Evolutionary conservation across 2,113 vertebrate species (phyloP).

Genomic region (Sphyrna mokarran): DNA sequence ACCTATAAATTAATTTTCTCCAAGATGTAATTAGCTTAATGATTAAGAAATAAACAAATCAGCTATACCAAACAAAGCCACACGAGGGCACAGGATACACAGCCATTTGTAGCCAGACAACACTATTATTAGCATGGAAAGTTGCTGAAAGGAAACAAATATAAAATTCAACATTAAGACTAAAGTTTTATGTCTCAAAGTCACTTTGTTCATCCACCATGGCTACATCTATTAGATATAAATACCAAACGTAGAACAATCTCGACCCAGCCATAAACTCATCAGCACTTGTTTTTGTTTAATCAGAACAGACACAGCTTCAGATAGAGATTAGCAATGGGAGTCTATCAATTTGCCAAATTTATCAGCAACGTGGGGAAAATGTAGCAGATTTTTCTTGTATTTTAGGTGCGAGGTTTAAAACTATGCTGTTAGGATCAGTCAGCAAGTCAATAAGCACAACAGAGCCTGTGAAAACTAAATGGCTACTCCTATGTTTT

Average conservation of each 20-base stretch:
- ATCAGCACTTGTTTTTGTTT: background rate
- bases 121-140: too few relatives aligned
- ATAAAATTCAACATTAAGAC: background rate
- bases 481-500: too few relatives aligned
- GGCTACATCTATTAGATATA: background rate
- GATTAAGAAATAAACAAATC: background rate
- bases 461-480: background rate
- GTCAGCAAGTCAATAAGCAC: background rate
- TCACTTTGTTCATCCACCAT: background rate
- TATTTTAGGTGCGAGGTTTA: background rate
- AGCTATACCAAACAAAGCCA: conserved; percentile 1
- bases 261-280: background rate
- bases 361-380: background rate
- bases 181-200: background rate
- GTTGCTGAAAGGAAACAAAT: background rate
- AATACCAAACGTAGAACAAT: background rate
- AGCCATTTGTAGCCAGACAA: background rate
- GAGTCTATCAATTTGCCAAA: background rate
- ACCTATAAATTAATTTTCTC: background rate
- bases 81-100: conserved; percentile 22
- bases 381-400: background rate
- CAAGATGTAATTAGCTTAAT: background rate
- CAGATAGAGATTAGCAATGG: background rate
- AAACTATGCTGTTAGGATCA: background rate
- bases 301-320: background rate